Base-by-base conservation (phyloP, 2,113 vertebrate species). In the Misgurnus anguillicaudatus region DNA sequence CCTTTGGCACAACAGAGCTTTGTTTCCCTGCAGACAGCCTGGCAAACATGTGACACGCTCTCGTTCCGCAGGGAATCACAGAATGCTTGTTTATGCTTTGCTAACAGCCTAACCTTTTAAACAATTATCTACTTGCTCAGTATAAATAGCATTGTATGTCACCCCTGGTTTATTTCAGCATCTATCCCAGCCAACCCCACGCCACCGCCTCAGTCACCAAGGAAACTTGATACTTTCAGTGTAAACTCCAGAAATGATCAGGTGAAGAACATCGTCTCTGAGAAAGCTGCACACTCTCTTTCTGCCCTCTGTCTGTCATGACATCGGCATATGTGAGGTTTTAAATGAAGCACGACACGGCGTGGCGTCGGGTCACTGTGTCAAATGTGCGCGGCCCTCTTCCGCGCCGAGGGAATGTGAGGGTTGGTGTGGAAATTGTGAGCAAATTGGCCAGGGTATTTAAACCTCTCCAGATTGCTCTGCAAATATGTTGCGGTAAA, bases 151-250 rank as follows among this genome's bases (percentile, higher is more conserved):
- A 70, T 77, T 39, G 19, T 77, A 86, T 80, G 83, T 87, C 86
- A 82, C 82, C 73, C 83, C 82, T 86, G 89, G 86, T 89, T 91
- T 79, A 82, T 91, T 88, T 89, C 80, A 87, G 81, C 55, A 39
- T 83, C 69, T 21, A 72, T 51, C 78, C 85, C 78, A 60, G 11
- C 83, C 82, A n/a, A 70, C 82, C 58, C 80, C 36, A 63, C 74
- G 57, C 14, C 8, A 81, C 82, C 83, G 65, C 47, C 55, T 61
- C 81, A 41, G 81, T 82, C 24, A 61, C 39, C 62, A 73, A 78
- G 77, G 84, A 88, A 88, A 91, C 83, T 73, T 67, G 55, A 90
- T 86, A 84, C 80, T 45, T 14, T 3, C 60, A 85, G 75, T 85
- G 80, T 82, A 87, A 89, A 90, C 87, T 45, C 41, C 78, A 81